A percentile compares a stretch with the other conserved stretches of the same genome.
Conservation (phyloP, 2,113 vertebrate species). For the Dipodomys merriami region DNA sequence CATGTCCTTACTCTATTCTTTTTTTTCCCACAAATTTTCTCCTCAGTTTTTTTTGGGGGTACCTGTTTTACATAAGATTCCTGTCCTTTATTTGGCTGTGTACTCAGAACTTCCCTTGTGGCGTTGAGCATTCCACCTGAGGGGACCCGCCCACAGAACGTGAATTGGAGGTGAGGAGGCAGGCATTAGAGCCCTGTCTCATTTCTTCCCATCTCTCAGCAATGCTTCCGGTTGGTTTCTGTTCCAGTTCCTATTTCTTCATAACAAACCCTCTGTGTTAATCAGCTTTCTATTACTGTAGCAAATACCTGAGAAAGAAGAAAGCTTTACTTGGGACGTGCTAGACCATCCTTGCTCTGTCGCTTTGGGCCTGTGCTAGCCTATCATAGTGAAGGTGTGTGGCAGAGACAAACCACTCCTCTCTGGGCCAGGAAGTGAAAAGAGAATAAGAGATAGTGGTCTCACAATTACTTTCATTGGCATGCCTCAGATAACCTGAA, state of each 20-base stretch:
- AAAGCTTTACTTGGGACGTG: neutral
- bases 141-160: neutral
- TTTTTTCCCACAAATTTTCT: neutral
- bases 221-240: neutral
- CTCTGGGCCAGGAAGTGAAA: neutral
- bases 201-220: neutral
- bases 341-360: neutral
- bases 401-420: neutral
- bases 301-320: neutral
- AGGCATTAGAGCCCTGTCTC: neutral
- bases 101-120: neutral
- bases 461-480: neutral
- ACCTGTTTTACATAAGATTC: no score
- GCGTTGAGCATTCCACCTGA: neutral
- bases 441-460: no score
- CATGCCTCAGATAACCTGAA: neutral
- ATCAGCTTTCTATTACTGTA: neutral
- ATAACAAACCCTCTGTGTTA: neutral
- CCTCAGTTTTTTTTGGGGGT: neutral
- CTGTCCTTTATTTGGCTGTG: neutral
- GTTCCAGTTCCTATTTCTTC: neutral
- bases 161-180: no score
- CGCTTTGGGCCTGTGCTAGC: neutral
- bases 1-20: neutral
- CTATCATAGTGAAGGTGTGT: neutral